Base-by-base conservation (phyloP, 2,113 vertebrate genomes). In the Colius striatus region DNA sequence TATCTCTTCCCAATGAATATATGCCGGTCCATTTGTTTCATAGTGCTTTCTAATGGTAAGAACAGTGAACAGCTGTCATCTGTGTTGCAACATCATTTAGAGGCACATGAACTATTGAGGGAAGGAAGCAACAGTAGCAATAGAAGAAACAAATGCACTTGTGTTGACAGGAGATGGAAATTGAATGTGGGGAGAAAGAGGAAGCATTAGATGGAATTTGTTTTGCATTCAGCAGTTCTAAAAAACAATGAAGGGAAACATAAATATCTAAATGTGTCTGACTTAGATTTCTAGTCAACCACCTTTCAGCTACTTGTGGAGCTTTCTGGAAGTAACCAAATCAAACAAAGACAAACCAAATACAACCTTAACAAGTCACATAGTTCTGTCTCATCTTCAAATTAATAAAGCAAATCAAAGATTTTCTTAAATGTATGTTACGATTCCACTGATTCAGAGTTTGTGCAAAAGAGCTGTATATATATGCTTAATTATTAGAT, bases 1-100 rank as follows among this genome's bases (percentile, higher is more conserved):
- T 94, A 62, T 63, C 67, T 78, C 51, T 92, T 36, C 85, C 76
- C 21, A 51, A 50, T 32, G 95, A 92, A 96, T 90, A 21, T 66
- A 83, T 91, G 48, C 84, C 79, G 22, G 41, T 41, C 11, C 62
- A 89, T 86, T 79, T 97, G 85, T 66, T 89, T 11, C 36, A 74
- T 34, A 96, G 71, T 20, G 21, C 27, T 92, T 84, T 89, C 19
- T 50, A 88, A 66, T 68, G 15, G 48, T 36, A 94, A 94, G 54
- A 55, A 78, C 47, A 87, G 68, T 80, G 88, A 82, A 76, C 26
- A 47, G 38, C 82, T 94, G 38, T 82, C 27, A 91, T 94, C 30
- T 53, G 25, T 90, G 80, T 60, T 89, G 53, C 84, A 96, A 96
- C 30, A 7, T 23, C 72, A 48, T 89, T 84, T 71, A 84, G 70